Evolutionary conservation across 1,140 invertebrate species (phyloP).

Genomic region (Rhizoglyphus robini): DNA sequence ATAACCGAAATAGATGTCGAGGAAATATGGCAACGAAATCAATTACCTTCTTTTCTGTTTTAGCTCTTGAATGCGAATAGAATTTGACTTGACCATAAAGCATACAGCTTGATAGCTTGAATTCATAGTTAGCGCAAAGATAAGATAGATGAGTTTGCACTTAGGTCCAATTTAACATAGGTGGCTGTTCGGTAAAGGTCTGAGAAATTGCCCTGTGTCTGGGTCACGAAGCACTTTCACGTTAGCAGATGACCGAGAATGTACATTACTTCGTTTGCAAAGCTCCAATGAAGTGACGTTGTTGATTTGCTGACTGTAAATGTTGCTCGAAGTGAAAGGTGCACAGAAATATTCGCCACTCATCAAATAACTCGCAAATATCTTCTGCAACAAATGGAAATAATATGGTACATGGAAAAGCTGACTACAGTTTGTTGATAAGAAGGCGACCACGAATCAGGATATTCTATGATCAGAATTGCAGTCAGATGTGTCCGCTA

Average conservation of each 20-base stretch:
- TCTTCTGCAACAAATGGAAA: slow-evolving; percentile 73
- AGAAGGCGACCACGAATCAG: slow-evolving; percentile 62
- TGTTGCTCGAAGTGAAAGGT: slow-evolving; percentile 41
- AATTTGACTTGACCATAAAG: slow-evolving; percentile 76
- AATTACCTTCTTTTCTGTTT: slow-evolving; percentile 88
- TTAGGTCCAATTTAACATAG: slow-evolving; percentile 91
- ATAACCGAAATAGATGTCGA: slow-evolving; percentile 45
- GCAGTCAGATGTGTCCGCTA: slow-evolving; percentile 68
- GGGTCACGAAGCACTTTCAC: too few relatives aligned
- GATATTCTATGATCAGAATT: slow-evolving; percentile 69
- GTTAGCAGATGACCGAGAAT: neutral
- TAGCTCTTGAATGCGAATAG: slow-evolving; percentile 80
- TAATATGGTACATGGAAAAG: slow-evolving; percentile 92
- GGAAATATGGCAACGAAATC: slow-evolving; percentile 90
- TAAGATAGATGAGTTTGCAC: slow-evolving; percentile 81
- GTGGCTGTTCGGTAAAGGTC: slow-evolving; percentile 40
- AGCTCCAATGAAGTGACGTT: slow-evolving; percentile 6
- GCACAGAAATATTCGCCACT: slow-evolving; percentile 86
- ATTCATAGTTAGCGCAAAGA: slow-evolving; percentile 71
- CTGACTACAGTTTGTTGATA: slow-evolving; percentile 79
- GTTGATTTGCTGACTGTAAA: neutral
- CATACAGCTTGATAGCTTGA: slow-evolving; percentile 88
- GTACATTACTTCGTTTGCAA: slow-evolving; percentile 2
- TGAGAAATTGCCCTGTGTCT: too few relatives aligned
- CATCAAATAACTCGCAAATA: slow-evolving; percentile 88